A percentile compares a stretch with the other conserved stretches of the same genome.
Evolutionary conservation across 1,140 invertebrate genomes (phyloP).

Genomic region (Drosophila sp.): DNA sequence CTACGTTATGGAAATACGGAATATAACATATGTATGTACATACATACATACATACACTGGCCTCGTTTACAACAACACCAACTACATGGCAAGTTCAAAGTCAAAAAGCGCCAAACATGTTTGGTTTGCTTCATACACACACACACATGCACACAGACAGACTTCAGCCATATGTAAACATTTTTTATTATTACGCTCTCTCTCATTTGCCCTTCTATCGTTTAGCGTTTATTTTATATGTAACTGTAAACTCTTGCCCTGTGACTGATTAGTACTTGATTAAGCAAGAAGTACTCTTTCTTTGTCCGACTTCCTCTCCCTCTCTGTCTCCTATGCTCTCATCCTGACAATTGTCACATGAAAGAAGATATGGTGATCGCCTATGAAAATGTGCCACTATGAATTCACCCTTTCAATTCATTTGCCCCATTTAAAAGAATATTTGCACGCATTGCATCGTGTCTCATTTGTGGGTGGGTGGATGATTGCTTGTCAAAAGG

Average conservation of each 20-base stretch:
- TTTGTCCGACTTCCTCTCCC: conserved; percentile 30
- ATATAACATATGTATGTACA: not conserved
- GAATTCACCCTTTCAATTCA: not conserved
- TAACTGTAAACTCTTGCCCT: conserved; percentile 9
- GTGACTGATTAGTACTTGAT: conserved; percentile 8
- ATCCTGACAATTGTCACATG: not conserved
- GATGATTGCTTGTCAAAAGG: not conserved
- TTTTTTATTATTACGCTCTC: conserved; percentile 4
- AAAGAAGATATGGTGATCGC: conserved; percentile 26
- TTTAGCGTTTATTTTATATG: not conserved
- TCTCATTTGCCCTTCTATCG: not conserved
- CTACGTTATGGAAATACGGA: conserved; percentile 20
- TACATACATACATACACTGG: not conserved
- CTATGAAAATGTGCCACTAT: conserved; percentile 15
- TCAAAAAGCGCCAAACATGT: conserved; percentile 60
- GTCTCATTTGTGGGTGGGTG: not conserved
- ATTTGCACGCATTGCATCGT: not conserved
- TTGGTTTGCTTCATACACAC: conserved; percentile 47
- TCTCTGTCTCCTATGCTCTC: not conserved
- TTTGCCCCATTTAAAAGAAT: no score
- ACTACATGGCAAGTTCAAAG: conserved; percentile 64
- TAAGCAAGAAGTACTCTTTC: conserved; percentile 34
- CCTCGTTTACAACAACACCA: conserved; percentile 17
- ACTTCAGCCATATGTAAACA: conserved; percentile 6
- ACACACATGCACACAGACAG: not conserved